A percentile compares a stretch with the other conserved stretches of the same genome.
phyloP scores from a whole-genome alignment of 1,140 invertebrate species.

The Zaprionus africanus region DNA sequence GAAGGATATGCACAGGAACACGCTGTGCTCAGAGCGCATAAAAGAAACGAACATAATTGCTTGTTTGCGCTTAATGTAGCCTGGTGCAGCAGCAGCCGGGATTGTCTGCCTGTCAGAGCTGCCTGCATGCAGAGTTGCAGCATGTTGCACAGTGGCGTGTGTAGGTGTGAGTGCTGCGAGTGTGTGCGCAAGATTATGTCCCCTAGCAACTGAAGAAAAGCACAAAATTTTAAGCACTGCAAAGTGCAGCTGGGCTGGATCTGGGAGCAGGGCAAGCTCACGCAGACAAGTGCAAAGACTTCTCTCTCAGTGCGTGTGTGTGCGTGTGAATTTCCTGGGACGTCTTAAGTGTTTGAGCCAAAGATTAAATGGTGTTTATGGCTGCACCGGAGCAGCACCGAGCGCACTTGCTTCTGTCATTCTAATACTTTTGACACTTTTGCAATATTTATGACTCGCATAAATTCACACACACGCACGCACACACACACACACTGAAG shows the following conservation, averaged over 20 bases:
- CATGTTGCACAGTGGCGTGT: neutral
- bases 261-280: slow-evolving; percentile 34
- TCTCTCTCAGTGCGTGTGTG: neutral
- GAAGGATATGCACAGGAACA: slow-evolving; percentile 4
- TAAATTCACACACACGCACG: neutral
- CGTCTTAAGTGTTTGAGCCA: slow-evolving; percentile 77
- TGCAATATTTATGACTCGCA: slow-evolving; percentile 65
- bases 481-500: neutral
- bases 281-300: slow-evolving; percentile 33
- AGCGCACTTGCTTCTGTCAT: slow-evolving; percentile 50
- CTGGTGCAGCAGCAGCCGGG: slow-evolving; percentile 38
- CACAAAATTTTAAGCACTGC: slow-evolving; percentile 53
- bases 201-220: slow-evolving; percentile 58
- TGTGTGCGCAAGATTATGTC: slow-evolving; percentile 40
- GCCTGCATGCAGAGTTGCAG: slow-evolving; percentile 1
- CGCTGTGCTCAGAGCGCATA: slow-evolving; percentile 23
- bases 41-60: slow-evolving; percentile 65
- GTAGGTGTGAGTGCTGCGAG: neutral
- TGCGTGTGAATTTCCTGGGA: slow-evolving; percentile 31
- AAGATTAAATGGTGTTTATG: slow-evolving; percentile 82
- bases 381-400: slow-evolving; percentile 49
- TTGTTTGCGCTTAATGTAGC: slow-evolving; percentile 69
- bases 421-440: slow-evolving; percentile 76
- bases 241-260: slow-evolving; percentile 32
- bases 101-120: slow-evolving; percentile 29